Evolutionary conservation across 2,888 invertebrate genomes (phyloP), one percentile per base, ranked within the genome.

Genomic region (Volucella inanis): DNA sequence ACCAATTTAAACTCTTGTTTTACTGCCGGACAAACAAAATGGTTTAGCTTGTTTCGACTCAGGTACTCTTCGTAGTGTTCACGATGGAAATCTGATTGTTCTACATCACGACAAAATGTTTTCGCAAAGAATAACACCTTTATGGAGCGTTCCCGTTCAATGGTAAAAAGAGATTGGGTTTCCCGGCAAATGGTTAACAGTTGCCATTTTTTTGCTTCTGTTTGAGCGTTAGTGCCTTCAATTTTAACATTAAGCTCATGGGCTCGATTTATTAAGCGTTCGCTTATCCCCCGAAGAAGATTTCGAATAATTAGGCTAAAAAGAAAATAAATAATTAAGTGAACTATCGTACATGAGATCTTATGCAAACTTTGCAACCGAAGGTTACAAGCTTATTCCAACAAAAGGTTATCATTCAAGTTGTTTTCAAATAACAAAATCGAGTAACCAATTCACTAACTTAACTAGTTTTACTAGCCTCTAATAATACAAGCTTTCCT

Each of bases 91-190:
- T 92, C 92, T 49, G 90, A 94, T 90, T 91, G 94, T 83, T 92
- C 94, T 41, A 95, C 93, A 89, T 95, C 95, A 89, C 94, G 94
- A 71, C 94, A 93, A 47, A 98, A 93, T 80, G 95, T 95, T 91
- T 96, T 97, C 54, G 96, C 96, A 92, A 98, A 96, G 87, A 95
- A 95, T 87, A 97, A 94, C 12, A 96, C 95, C 90, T 96, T 97
- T 68, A 96, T 94, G 76, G 96, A 94, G 88, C 95, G 94, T 90
- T 97, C 97, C 12, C 97, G 94, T 89, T 96, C 95, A 88, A 95
- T 93, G 43, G 96, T 95, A 91, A 97, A 97, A 88, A 97, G 93
- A 71, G 94, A 93, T 92, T 98, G 98, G 89, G 96, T 94, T 89
- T 95, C 95, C 47, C 98, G 95, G 87, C 97, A 97, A 74, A 96